A percentile compares a stretch with the other conserved stretches of the same genome.
These are phyloP conservation scores for Styela plicata DNA, from an alignment of 23 tunicate species.

Conservation along the genomic window DNA sequence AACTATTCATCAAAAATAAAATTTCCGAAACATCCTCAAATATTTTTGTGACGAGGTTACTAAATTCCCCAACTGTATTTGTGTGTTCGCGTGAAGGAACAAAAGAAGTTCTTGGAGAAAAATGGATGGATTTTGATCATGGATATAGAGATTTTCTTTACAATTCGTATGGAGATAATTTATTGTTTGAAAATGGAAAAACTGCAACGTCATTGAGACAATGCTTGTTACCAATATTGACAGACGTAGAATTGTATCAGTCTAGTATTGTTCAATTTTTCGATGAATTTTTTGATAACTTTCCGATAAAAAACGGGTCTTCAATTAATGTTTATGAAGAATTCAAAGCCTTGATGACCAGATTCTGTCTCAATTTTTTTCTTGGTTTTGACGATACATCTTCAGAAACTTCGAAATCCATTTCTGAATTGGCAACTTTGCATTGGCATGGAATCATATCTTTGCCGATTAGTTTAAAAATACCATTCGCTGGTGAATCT, in stretches of 20 bases:
- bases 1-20: constrained; percentile 23
- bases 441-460: constrained; percentile 93
- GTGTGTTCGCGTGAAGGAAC: constrained; percentile 48
- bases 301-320: neutral
- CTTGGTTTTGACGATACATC: constrained; percentile 36
- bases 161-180: constrained; percentile 59
- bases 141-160: constrained; percentile 54
- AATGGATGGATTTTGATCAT: constrained; percentile 45
- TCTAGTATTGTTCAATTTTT: constrained; percentile 13
- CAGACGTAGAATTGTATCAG: constrained; percentile 23
- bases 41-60: constrained; percentile 43
- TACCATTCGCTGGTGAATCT: constrained; percentile 59
- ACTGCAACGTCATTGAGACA: constrained; percentile 31
- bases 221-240: constrained; percentile 42
- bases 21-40: constrained; percentile 15
- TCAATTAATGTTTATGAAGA: constrained; percentile 37
- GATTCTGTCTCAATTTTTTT: constrained; percentile 57
- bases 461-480: constrained; percentile 35
- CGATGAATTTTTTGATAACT: neutral
- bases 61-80: constrained; percentile 58
- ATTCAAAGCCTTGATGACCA: constrained; percentile 70
- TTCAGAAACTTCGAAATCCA: constrained; percentile 12
- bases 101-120: constrained; percentile 40
- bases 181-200: constrained; percentile 57
- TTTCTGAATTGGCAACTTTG: constrained; percentile 64